These are phyloP conservation scores for Lethenteron reissneri DNA, from an alignment of 2,113 vertebrate genomes.

Conservation along the genomic window DNA sequence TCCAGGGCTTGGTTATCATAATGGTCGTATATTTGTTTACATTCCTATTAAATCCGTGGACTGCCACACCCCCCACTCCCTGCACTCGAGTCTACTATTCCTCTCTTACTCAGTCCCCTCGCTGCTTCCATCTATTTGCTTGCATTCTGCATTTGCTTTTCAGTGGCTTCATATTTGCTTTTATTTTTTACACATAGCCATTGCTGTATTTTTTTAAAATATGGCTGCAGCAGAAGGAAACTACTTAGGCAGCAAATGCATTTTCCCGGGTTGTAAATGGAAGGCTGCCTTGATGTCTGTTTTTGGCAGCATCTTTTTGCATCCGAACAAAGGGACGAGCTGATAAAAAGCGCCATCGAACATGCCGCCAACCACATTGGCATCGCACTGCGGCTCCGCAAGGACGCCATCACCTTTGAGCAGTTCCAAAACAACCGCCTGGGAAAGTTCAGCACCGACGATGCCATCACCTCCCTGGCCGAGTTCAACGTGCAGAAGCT, in stretches of 20 bases:
- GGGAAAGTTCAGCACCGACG: slow-evolving; percentile 84
- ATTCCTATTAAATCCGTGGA: no score
- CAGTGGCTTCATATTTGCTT: no score
- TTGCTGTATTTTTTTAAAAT: neutral
- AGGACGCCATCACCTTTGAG: slow-evolving; percentile 64
- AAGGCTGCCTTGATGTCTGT: neutral
- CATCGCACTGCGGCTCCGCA: slow-evolving; percentile 57
- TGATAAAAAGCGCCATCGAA: slow-evolving; percentile 79
- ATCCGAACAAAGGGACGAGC: slow-evolving; percentile 80
- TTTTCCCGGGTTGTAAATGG: neutral
- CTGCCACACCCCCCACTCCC: no score
- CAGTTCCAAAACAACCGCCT: slow-evolving; percentile 54
- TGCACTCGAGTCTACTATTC: no score
- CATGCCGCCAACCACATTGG: slow-evolving; percentile 90
- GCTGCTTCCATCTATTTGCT: no score
- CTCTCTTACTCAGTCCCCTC: no score
- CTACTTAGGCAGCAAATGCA: neutral
- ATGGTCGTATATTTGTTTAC: no score
- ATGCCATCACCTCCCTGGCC: slow-evolving; percentile 81
- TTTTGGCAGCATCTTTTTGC: slow-evolving; percentile 68
- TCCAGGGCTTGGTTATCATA: no score
- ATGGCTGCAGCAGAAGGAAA: neutral
- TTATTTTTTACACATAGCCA: neutral
- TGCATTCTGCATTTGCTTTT: no score
- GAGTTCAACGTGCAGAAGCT: slow-evolving; percentile 94